phyloP scores from a whole-genome alignment of 92 coral and sea anemone genomes.

The Porites lobata region DNA sequence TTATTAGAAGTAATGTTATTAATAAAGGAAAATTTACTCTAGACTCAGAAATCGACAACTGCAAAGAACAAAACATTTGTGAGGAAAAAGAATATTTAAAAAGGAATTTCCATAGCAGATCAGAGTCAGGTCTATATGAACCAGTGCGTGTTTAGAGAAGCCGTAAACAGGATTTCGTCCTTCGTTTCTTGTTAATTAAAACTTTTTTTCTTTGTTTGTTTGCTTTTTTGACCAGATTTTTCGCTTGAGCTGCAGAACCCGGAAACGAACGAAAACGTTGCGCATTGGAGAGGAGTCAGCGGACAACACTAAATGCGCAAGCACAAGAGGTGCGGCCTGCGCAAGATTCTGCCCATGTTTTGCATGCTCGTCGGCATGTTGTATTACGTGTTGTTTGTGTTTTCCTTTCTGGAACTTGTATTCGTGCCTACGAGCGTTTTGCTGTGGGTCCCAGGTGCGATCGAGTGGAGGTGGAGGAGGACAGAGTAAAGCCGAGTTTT shows the following conservation, averaged over 20 bases:
- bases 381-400: conserved; percentile 72
- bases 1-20: too few species aligned
- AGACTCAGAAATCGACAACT: too few species aligned
- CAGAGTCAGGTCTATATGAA: too few species aligned
- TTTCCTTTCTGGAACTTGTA: conserved; percentile 72
- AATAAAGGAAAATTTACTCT: too few species aligned
- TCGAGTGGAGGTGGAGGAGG: conserved; percentile 34
- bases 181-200: background rate
- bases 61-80: too few species aligned
- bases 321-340: conserved; percentile 45
- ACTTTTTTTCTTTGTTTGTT: background rate
- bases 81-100: too few species aligned
- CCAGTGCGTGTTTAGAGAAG: too few species aligned
- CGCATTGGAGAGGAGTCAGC: background rate
- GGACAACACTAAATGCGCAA: conserved; percentile 1
- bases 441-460: conserved; percentile 72
- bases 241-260: conserved; percentile 55
- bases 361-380: conserved; percentile 79
- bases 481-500: conserved; percentile 73
- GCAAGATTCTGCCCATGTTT: conserved; percentile 55
- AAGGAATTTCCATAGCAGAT: too few species aligned
- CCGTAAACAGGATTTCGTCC: too few species aligned
- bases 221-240: conserved; percentile 41
- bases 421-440: conserved; percentile 72
- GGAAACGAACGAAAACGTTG: background rate